Base-by-base conservation (phyloP, 2,797 vertebrate species). In the Galagoides demidoff region DNA sequence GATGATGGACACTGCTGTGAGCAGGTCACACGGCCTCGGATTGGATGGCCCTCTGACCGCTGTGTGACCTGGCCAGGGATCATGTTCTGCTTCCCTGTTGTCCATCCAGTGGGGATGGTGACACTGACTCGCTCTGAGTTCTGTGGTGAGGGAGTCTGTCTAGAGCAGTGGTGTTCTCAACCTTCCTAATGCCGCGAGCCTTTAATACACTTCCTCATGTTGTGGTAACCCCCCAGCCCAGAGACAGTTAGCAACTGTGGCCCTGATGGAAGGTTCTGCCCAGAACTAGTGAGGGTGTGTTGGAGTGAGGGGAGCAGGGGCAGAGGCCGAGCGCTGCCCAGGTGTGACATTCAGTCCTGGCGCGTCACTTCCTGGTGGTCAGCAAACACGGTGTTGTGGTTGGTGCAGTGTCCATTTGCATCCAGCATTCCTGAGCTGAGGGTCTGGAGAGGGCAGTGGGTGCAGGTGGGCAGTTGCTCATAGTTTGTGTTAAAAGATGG, bases 401-500 rank as follows among this genome's bases (percentile, higher is more conserved):
- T 39, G 27, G 11, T 0, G 13, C 23, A 29, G 17, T 31, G 0
- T 8, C 4, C 23, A 0, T 68, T 68, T 61, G 49, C 76, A 19
- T 59, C 12, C 6, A 23, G 12, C 8, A 0, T 9, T 14, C n/a
- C n/a, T 11, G 34, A 63, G 55, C 57, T 59, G 39, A 74, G 78
- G 55, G 13, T 45, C 25, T 7, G 4, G 45, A 34, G 83, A 16
- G 59, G 76, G 22, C 71, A 25, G 86, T 49, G 70, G 78, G 2
- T 45, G 37, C 9, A 5, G 88, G 19, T 1, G 13, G 43, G 8
- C 7, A 6, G 9, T 5, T 4, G 17, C 34, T 55, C 0, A 0
- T 3, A 0, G 0, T 3, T 2, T 3, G 29, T 14, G 5, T 52
- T 14, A 7, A 8, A 55, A 25, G 61, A 19, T 12, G 0, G 12